These are phyloP conservation scores for Halichondria panicea DNA, from an alignment of 37 sponge, comb jelly and placozoan species.

Conservation along the genomic window DNA sequence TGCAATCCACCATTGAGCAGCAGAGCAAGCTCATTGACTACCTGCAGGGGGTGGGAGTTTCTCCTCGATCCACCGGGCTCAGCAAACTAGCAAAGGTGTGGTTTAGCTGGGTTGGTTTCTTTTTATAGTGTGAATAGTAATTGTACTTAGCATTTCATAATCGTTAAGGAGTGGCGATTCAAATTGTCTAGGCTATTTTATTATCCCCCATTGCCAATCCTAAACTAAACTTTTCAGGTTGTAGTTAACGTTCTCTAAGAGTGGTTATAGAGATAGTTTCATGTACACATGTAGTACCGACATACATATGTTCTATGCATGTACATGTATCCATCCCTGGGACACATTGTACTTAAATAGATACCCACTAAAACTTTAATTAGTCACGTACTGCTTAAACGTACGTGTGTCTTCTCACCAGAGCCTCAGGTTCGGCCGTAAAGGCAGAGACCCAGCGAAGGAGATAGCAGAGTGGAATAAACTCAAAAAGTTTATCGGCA, in stretches of 20 bases:
- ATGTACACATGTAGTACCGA: background rate
- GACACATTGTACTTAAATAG: background rate
- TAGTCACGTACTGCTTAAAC: too few species aligned
- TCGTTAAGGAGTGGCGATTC: too few species aligned
- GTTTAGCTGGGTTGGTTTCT: background rate
- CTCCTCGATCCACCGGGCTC: conserved; percentile 1
- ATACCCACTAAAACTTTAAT: too few species aligned
- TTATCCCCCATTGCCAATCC: too few species aligned
- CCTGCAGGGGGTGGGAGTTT: conserved; percentile 19
- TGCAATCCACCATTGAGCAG: conserved; percentile 69
- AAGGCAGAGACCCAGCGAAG: conserved; percentile 53
- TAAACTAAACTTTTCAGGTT: too few species aligned
- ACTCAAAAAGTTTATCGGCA: conserved; percentile 32
- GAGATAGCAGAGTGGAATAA: conserved; percentile 74
- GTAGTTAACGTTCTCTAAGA: too few species aligned
- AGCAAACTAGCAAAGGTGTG: conserved; percentile 10
- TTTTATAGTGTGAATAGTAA: background rate
- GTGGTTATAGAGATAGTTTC: too few species aligned
- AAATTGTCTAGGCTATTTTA: too few species aligned
- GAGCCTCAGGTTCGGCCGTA: conserved; percentile 32
- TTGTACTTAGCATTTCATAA: too few species aligned
- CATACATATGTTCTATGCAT: background rate
- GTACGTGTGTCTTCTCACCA: conserved; percentile 1
- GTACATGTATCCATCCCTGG: background rate
- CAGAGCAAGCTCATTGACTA: conserved; percentile 71